Conservation (phyloP, 2,888 invertebrate genomes). For the Lasioglossum villosulum region DNA sequence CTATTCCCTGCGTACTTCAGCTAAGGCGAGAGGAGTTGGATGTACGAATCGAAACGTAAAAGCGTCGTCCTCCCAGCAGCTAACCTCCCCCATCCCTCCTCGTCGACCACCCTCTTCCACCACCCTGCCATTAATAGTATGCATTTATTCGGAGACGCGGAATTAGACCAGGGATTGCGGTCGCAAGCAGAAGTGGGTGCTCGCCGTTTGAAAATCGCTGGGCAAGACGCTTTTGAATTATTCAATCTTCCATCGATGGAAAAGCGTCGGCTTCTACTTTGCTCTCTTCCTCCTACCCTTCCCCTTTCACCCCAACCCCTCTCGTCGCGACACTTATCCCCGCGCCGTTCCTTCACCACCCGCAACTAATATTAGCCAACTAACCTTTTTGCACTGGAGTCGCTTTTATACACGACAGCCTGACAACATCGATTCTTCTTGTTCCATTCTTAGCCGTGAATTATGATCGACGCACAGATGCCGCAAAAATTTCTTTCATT, state of each 20-base stretch:
- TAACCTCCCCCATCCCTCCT: not conserved
- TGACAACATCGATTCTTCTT: not conserved
- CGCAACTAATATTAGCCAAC: constrained; percentile 65
- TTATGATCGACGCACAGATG: not conserved
- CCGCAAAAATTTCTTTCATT: too few relatives aligned
- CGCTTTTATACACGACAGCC: constrained; percentile 15
- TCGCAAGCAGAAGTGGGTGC: constrained; percentile 70
- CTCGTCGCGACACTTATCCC: not conserved
- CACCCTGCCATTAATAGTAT: constrained; percentile 74
- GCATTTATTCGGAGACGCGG: constrained; percentile 78
- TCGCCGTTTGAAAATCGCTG: constrained; percentile 77
- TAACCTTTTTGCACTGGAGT: constrained; percentile 42
- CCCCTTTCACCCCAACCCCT: not conserved
- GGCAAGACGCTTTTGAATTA: constrained; percentile 79
- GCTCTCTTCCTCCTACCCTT: constrained; percentile 25
- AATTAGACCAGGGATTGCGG: constrained; percentile 78
- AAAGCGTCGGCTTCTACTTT: constrained; percentile 71
- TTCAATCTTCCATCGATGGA: constrained; percentile 78
- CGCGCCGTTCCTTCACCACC: not conserved
- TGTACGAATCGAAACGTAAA: constrained; percentile 72
- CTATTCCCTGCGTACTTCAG: constrained; percentile 41
- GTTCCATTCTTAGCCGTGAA: not conserved
- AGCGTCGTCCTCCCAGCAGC: constrained; percentile 57
- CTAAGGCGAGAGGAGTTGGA: constrained; percentile 57
- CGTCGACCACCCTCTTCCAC: not conserved